These are phyloP conservation scores for Callaeas wilsoni DNA, from an alignment of 2,113 vertebrate genomes.

Conservation along the genomic window DNA sequence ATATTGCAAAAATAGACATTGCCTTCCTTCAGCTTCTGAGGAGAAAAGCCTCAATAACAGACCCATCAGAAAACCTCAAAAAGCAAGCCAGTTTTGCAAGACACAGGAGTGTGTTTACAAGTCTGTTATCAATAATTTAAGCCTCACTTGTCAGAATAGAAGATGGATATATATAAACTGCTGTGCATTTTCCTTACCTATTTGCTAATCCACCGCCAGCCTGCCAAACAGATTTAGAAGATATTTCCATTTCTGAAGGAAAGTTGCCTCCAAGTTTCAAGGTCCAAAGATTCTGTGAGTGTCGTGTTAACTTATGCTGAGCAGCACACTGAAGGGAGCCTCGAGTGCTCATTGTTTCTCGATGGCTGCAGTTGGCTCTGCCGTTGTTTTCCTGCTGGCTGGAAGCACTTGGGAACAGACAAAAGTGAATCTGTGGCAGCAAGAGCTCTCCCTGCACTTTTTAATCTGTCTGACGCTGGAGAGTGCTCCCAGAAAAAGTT, in stretches of 20 bases:
- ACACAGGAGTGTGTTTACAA: not conserved
- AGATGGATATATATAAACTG: not conserved
- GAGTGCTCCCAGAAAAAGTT: not conserved
- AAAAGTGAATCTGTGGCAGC: not conserved
- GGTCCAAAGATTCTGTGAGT: not conserved
- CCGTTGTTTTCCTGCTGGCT: not conserved
- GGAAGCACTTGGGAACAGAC: not conserved
- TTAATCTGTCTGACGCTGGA: not conserved
- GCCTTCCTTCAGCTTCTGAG: not conserved
- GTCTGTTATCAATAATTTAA: constrained; percentile 28
- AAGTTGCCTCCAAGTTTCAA: constrained; percentile 8
- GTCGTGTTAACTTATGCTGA: not conserved
- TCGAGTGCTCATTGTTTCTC: not conserved
- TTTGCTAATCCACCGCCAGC: not conserved
- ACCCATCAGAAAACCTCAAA: not conserved
- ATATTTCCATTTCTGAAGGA: constrained; percentile 6
- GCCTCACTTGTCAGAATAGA: not conserved
- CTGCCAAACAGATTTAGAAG: not conserved
- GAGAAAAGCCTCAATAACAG: not conserved
- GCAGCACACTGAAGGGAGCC: not conserved
- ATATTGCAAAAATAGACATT: not conserved
- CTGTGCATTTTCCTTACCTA: not conserved
- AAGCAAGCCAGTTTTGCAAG: not conserved
- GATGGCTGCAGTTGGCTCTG: not conserved
- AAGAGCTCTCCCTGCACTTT: not conserved